Base-by-base conservation (phyloP, 2,888 invertebrate species). In the Drosophila multiciliata region DNA sequence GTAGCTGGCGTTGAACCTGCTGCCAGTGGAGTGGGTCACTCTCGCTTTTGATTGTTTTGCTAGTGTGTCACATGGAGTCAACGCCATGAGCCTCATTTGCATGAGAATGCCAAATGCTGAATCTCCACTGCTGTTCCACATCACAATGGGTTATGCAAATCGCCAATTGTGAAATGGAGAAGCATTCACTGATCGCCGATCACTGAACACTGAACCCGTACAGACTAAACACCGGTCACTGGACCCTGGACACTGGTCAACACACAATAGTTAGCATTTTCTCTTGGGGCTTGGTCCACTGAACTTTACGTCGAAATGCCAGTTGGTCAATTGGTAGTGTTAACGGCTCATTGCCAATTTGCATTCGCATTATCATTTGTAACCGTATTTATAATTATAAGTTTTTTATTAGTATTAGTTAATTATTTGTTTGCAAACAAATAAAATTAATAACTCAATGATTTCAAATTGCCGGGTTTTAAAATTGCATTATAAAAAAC, bases 41-140 rank as follows among this genome's bases (percentile, higher is more conserved):
- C 53, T 53, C 53, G 53, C 53, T 53, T 53, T 35, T 23, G 20
- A 45, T 45, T 20, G n/a, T 32, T 15, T 32, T 52, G 33, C 15
- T 45, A 33, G 33, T 33, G 52, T 53, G 52, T 53, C 52, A 53
- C 20, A 15, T 53, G 20, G 20, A 35, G 12, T 20, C 33, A 23
- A 45, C 23, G 23, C 26, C 8, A n/a, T 17, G 32, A 32, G 50
- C 23, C 36, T 36, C 53, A 36, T 54, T 54, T 35, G 35, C 53
- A 53, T 53, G 20, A 23, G 26, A 15, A 23, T 36, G 36, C 15
- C 2, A 20, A 15, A 23, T 29, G 36, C 15, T 7, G 42, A 15
- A 23, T 29, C 29, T 29, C 29, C 29, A 29, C 29, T 23, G 45
- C 23, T 45, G 45, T 23, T 45, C 45, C 23, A 45, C 15, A 45